phyloP scores from a whole-genome alignment of 2,888 invertebrate genomes.

The Diarsia dahlii region DNA sequence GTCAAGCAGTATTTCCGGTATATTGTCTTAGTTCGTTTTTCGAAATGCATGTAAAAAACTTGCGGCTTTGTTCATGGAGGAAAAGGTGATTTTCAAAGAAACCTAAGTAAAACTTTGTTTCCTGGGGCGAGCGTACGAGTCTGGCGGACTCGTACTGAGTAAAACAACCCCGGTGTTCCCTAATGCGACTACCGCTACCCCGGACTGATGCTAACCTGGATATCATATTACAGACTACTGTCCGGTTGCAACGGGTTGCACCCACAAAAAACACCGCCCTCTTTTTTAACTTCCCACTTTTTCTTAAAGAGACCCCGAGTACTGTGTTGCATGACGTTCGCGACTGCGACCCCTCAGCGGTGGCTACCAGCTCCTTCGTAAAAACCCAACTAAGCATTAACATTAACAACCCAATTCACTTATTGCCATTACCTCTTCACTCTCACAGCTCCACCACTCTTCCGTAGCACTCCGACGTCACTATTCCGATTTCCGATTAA shows the following conservation, averaged over 20 bases:
- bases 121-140: too few species aligned
- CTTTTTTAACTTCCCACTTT: too few species aligned
- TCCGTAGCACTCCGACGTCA: constrained; percentile 35
- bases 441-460: constrained; percentile 8
- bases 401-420: constrained; percentile 12
- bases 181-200: too few species aligned
- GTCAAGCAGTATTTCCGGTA: constrained; percentile 19
- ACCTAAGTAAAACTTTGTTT: too few species aligned
- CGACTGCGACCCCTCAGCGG: neutral
- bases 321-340: neutral
- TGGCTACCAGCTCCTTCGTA: neutral
- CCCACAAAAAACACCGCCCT: too few species aligned
- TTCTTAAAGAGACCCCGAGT: too few species aligned
- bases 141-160: too few species aligned
- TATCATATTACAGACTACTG: too few species aligned
- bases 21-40: neutral
- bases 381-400: neutral
- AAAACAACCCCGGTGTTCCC: too few species aligned
- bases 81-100: neutral
- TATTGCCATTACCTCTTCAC: neutral
- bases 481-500: constrained; percentile 60
- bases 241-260: too few species aligned
- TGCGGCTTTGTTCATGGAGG: neutral
- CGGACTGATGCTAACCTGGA: too few species aligned
- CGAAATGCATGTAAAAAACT: neutral